phyloP scores from a whole-genome alignment of 2,113 vertebrate species.

The Rhea americana region DNA sequence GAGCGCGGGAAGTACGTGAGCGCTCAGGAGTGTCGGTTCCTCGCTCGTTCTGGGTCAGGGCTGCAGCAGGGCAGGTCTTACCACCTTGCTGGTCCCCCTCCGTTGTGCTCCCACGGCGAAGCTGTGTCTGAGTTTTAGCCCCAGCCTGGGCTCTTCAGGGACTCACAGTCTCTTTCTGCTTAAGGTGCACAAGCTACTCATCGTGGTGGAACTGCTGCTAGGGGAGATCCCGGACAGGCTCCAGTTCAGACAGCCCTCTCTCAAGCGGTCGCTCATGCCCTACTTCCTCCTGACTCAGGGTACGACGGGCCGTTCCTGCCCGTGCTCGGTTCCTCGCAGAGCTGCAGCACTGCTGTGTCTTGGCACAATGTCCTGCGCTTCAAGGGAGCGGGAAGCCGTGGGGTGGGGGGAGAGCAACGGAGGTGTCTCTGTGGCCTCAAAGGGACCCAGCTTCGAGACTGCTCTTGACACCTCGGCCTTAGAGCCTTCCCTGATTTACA shows the following conservation, averaged over 20 bases:
- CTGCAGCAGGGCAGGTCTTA: not conserved
- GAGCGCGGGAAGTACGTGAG: accelerated
- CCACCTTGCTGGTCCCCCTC: not conserved
- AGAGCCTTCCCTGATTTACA: accelerated
- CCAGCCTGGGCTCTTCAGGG: not conserved
- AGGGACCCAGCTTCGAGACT: not conserved
- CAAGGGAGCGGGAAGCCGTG: not conserved
- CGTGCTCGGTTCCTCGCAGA: not conserved
- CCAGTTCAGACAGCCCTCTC: slow-evolving; percentile 95
- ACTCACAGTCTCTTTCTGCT: not conserved
- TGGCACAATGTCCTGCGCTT: accelerated
- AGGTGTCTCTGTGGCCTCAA: not conserved
- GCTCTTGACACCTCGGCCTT: accelerated
- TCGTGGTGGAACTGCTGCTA: slow-evolving; percentile 93
- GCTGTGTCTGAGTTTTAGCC: not conserved
- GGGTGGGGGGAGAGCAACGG: not conserved
- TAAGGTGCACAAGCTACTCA: slow-evolving; percentile 96
- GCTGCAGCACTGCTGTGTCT: too few relatives aligned
- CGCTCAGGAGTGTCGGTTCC: accelerated
- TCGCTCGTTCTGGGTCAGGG: accelerated
- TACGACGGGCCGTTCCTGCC: not conserved
- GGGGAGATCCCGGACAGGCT: slow-evolving; percentile 97
- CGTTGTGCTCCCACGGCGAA: not conserved
- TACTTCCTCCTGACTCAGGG: slow-evolving; percentile 98
- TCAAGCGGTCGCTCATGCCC: slow-evolving; percentile 96